phyloP scores from a whole-genome alignment of 1,140 invertebrate genomes.

The Cydia amplana region DNA sequence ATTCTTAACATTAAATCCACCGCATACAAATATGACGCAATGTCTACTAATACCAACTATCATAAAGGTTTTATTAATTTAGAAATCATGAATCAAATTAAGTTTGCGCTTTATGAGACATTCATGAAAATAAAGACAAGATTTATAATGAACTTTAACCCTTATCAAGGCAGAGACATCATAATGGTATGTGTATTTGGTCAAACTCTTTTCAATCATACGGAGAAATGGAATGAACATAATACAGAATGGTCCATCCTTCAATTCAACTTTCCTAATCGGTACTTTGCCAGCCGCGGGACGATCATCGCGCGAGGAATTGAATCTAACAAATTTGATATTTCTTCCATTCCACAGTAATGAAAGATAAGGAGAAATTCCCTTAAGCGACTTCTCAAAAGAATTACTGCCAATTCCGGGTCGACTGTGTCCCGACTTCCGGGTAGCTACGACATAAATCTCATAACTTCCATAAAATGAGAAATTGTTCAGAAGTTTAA shows the following conservation, averaged over 20 bases:
- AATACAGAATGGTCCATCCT: not conserved
- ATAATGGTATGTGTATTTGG: not conserved
- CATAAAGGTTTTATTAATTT: no score
- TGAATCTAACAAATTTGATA: constrained; percentile 32
- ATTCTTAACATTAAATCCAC: no score
- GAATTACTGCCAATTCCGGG: constrained; percentile 39
- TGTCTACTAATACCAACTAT: not conserved
- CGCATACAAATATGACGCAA: not conserved
- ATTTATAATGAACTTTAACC: no score
- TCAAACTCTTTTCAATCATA: not conserved
- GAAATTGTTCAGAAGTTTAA: constrained; percentile 47
- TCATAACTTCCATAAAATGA: constrained; percentile 40
- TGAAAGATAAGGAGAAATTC: constrained; percentile 45
- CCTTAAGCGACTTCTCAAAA: constrained; percentile 38
- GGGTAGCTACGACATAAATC: constrained; percentile 37
- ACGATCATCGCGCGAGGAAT: constrained; percentile 35
- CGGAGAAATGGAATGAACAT: not conserved
- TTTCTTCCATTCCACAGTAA: constrained; percentile 37
- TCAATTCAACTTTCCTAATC: constrained; percentile 18
- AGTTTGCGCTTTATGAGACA: no score
- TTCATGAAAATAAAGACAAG: no score
- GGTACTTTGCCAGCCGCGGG: constrained; percentile 10
- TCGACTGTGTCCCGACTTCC: constrained; percentile 30
- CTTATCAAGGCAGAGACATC: no score
- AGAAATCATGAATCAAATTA: no score